phyloP scores from a whole-genome alignment of 2,113 vertebrate genomes.

The Cephalophus harveyi region DNA sequence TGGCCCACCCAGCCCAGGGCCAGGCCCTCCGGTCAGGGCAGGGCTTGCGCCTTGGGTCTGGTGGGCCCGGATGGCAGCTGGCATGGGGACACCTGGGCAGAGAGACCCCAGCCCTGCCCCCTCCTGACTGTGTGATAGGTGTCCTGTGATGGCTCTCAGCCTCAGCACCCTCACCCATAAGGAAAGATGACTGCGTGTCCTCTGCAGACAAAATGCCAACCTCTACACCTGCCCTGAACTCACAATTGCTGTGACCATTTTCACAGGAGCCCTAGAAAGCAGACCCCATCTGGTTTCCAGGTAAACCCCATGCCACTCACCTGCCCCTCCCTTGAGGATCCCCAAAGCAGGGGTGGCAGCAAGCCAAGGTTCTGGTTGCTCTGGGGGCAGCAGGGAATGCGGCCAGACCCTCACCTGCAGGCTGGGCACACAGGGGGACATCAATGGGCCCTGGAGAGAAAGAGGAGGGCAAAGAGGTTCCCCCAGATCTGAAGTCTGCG shows the following conservation, averaged over 20 bases:
- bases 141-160: background rate
- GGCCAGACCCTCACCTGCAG: background rate
- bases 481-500: background rate
- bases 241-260: background rate
- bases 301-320: background rate
- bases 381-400: background rate
- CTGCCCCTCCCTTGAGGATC: background rate
- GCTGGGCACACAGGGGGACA: too few relatives aligned
- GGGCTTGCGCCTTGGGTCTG: background rate
- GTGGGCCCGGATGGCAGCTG: background rate
- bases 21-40: background rate
- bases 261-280: background rate
- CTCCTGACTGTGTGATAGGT: rapidly evolving
- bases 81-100: background rate
- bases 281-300: background rate
- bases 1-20: background rate
- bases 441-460: background rate
- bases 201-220: background rate
- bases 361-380: background rate
- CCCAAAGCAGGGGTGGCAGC: background rate
- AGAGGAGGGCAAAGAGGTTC: background rate
- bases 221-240: background rate
- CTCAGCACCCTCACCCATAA: background rate
- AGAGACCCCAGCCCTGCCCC: background rate
- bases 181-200: background rate